These are phyloP conservation scores for Tetragnatha montana DNA, from an alignment of 2,888 invertebrate genomes.

Conservation along the genomic window DNA sequence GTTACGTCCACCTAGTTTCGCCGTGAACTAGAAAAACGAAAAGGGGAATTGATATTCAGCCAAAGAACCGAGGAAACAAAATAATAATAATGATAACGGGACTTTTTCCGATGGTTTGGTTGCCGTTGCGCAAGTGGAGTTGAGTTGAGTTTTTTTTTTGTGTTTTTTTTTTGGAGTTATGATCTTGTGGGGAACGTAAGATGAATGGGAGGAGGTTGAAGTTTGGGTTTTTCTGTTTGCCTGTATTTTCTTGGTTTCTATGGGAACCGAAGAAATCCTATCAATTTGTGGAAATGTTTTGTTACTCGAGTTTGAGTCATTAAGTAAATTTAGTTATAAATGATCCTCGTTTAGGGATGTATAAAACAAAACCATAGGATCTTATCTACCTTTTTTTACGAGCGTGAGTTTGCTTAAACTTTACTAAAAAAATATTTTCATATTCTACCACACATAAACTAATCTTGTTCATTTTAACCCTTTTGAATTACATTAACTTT, in stretches of 20 bases:
- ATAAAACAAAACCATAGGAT: background rate
- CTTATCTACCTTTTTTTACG: background rate
- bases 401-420: background rate
- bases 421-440: background rate
- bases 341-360: background rate
- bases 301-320: too few relatives aligned
- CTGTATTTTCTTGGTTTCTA: too few relatives aligned
- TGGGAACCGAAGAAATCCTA: too few relatives aligned
- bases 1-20: constrained; percentile 66
- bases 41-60: constrained; percentile 39
- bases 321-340: background rate
- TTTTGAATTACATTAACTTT: too few relatives aligned
- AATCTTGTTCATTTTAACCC: too few relatives aligned
- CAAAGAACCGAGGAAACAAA: background rate
- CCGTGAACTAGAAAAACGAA: constrained; percentile 67
- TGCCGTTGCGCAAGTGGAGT: background rate
- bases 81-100: background rate
- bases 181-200: background rate
- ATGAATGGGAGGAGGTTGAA: background rate
- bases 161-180: background rate
- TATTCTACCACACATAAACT: too few relatives aligned
- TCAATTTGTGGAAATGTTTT: too few relatives aligned
- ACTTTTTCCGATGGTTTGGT: background rate
- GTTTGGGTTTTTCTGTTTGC: background rate
- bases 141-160: constrained; percentile 8